phyloP scores from a whole-genome alignment of 37 sponge, comb jelly and placozoan genomes.

The Diacarnus erythraeanus region DNA sequence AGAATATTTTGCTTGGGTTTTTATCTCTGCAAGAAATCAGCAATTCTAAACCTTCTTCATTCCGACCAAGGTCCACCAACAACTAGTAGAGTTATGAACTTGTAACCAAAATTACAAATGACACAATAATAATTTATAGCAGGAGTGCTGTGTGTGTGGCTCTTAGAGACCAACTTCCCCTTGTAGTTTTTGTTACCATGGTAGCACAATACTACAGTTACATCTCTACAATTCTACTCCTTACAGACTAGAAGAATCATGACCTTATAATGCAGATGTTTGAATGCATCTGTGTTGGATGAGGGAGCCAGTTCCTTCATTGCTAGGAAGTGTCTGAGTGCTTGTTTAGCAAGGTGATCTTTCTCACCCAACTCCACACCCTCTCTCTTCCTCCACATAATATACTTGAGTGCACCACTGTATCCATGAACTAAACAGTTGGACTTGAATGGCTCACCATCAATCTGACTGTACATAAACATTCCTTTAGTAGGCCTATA shows the following conservation, averaged over 20 bases:
- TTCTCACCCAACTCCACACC: not conserved
- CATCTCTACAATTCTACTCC: no score
- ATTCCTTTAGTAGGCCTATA: no score
- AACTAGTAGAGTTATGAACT: no score
- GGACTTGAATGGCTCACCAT: constrained; percentile 40
- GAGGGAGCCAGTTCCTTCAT: not conserved
- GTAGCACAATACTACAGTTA: no score
- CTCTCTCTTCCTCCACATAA: constrained; percentile 28
- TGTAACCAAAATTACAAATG: no score
- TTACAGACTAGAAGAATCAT: not conserved
- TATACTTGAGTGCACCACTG: constrained; percentile 28
- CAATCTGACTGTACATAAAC: constrained; percentile 25
- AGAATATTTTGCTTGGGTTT: constrained; percentile 4
- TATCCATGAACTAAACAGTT: constrained; percentile 37
- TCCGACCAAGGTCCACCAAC: not conserved
- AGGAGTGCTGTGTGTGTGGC: no score
- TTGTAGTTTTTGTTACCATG: no score
- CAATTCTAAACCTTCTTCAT: constrained; percentile 9
- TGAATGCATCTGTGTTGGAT: not conserved
- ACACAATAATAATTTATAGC: no score
- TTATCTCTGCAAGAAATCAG: constrained; percentile 4
- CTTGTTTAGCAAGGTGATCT: constrained; percentile 8
- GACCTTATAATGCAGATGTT: not conserved
- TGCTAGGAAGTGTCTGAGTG: constrained; percentile 1
- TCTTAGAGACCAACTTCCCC: no score